These are phyloP conservation scores for Agrotis segetum DNA, from an alignment of 2,888 invertebrate species.

Conservation along the genomic window DNA sequence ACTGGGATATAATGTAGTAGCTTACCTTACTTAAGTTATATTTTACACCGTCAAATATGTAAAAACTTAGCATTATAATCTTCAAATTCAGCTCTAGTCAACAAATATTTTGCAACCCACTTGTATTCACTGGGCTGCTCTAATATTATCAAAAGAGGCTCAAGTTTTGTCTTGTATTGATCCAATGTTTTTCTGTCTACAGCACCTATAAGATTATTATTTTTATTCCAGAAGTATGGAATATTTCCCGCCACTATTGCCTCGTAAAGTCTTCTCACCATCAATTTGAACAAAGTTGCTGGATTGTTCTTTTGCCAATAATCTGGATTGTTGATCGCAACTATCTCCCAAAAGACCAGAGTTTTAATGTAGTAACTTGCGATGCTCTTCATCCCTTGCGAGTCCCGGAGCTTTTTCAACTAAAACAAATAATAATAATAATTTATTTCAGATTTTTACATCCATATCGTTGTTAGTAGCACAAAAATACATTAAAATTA, in stretches of 20 bases:
- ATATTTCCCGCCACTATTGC: slow-evolving; percentile 76
- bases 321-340: slow-evolving; percentile 65
- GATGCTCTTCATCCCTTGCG: slow-evolving; percentile 81
- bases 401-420: slow-evolving; percentile 89
- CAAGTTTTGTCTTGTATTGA: slow-evolving; percentile 72
- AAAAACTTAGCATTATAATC: slow-evolving; percentile 72
- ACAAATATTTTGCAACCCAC: slow-evolving; percentile 75
- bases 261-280: slow-evolving; percentile 80
- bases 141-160: slow-evolving; percentile 70
- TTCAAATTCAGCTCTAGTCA: slow-evolving; percentile 72
- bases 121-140: slow-evolving; percentile 72
- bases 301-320: slow-evolving; percentile 77
- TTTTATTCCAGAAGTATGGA: slow-evolving; percentile 87
- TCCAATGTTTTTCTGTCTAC: slow-evolving; percentile 64
- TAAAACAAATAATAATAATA: too few species aligned
- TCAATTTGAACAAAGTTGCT: slow-evolving; percentile 77
- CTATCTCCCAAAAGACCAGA: slow-evolving; percentile 84
- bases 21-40: neutral
- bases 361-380: slow-evolving; percentile 91
- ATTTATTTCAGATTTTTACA: too few species aligned
- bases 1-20: too few species aligned
- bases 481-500: too few species aligned
- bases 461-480: too few species aligned
- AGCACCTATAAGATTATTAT: slow-evolving; percentile 83
- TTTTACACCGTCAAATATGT: slow-evolving; percentile 56